Base-by-base conservation (phyloP, 92 coral and sea anemone species). In the Phymanthus crucifer region DNA sequence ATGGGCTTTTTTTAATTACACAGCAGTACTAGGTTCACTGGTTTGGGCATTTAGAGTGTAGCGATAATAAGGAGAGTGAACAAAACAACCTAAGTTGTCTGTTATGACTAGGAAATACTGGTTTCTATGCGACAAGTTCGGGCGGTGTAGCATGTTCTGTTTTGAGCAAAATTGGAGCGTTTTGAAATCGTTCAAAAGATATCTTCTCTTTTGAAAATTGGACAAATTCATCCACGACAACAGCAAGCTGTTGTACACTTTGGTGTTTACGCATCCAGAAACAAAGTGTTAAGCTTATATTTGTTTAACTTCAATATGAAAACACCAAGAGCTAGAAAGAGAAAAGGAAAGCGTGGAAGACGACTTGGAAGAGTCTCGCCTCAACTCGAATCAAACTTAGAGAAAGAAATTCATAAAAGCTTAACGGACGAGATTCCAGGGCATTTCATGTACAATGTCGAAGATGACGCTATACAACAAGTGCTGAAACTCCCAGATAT, bases 401-500 rank as follows among this genome's bases (percentile, higher is more conserved):
- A 77, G 31, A 70, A 80, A 27, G 83, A 87, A 52, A 80, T 87
- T 0, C 74, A 74, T 26, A 84, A 80, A 34, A 21, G 33, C 4
- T 13, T 29, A 3, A 46, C 83, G 27, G 90, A 86, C 40, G 86
- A 86, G 4, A 72, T 91, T 58, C 87, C 90, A 16, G 90, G 93
- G 33, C 96, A 91, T 74, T 91, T 91, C 56, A 79, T 91, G 85
- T 91, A 91, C 74, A 89, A 89, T 47, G 87, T 82, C 66, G 87
- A 86, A 40, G 89, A 86, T 19, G 96, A 91, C 79, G 89, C 93
- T 33, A 89, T 91, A 21, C 93, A 89, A 52, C 96, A 91, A 69
- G 93, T 91, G 13, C 47, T 91, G 17, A 91, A 91, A 73, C 79
- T 91, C 23, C 96, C 96, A 32, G 96, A 91, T 76, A 86, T 83